A percentile compares a stretch with the other conserved stretches of the same genome.
Conservation (phyloP, 1,140 invertebrate genomes). For the Halesus radiatus region DNA sequence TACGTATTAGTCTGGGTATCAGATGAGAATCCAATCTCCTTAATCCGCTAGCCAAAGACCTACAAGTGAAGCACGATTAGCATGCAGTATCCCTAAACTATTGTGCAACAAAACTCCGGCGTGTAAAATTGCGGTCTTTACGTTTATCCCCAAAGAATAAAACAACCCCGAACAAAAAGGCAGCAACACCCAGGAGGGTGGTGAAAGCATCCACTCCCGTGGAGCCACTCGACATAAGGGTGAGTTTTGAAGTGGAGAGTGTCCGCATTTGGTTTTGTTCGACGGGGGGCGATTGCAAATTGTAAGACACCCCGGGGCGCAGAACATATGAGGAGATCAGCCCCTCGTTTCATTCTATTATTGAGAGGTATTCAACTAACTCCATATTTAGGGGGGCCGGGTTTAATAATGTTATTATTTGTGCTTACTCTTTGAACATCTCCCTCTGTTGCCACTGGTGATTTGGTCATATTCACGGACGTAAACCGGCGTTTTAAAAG, state of each 20-base stretch:
- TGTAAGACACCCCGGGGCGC: conserved; percentile 52
- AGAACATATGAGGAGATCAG: conserved; percentile 40
- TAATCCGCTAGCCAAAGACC: conserved; percentile 38
- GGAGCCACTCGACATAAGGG: conserved; percentile 15
- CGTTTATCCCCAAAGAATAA: conserved; percentile 53
- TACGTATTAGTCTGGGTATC: neutral
- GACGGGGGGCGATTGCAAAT: conserved; percentile 46
- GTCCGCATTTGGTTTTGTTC: conserved; percentile 1
- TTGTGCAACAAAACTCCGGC: conserved; percentile 49
- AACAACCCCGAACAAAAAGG: neutral
- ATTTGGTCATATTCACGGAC: conserved; percentile 40
- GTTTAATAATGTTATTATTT: conserved; percentile 59
- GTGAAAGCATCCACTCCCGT: neutral
- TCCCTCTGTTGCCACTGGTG: conserved; percentile 38
- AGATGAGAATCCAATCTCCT: conserved; percentile 24
- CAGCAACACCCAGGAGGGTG: neutral
- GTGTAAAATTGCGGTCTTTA: conserved; percentile 57
- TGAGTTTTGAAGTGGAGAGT: neutral
- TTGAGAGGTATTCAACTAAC: conserved; percentile 56
- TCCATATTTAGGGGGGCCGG: conserved; percentile 46
- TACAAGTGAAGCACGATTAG: conserved; percentile 41
- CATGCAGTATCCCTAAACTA: conserved; percentile 12
- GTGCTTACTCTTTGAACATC: conserved; percentile 57
- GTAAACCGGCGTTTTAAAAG: conserved; percentile 13
- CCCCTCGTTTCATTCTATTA: conserved; percentile 49